phyloP scores from a whole-genome alignment of 2,113 vertebrate genomes.

The Harpagus bidentatus region DNA sequence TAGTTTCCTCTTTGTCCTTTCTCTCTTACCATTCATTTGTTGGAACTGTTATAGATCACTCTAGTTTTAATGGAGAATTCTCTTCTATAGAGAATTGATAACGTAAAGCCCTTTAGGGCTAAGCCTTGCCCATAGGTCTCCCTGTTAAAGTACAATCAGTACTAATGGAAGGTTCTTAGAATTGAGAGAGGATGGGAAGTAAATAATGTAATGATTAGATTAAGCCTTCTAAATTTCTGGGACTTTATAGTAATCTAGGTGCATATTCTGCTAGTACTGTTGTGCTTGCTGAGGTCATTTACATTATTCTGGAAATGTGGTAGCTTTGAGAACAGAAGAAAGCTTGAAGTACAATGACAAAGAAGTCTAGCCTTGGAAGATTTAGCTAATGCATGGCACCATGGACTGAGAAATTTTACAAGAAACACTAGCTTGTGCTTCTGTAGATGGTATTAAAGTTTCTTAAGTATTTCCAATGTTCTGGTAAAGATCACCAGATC shows the following conservation, averaged over 20 bases:
- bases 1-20: background rate
- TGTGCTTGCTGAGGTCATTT: background rate
- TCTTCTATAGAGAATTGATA: background rate
- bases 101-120: background rate
- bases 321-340: background rate
- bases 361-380: background rate
- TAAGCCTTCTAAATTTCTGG: background rate
- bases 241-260: background rate
- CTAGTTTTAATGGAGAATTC: background rate
- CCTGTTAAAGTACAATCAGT: background rate
- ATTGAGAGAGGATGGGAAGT: background rate
- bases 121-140: background rate
- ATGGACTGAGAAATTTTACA: background rate
- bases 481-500: background rate
- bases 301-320: background rate
- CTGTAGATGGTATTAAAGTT: background rate
- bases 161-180: background rate
- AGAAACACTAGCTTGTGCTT: background rate
- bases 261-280: background rate
- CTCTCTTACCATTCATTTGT: background rate
- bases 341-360: background rate
- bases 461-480: background rate
- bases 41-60: background rate
- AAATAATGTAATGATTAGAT: background rate
- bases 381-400: background rate